phyloP scores from a whole-genome alignment of 2,113 vertebrate genomes.

The Plotosus lineatus region DNA sequence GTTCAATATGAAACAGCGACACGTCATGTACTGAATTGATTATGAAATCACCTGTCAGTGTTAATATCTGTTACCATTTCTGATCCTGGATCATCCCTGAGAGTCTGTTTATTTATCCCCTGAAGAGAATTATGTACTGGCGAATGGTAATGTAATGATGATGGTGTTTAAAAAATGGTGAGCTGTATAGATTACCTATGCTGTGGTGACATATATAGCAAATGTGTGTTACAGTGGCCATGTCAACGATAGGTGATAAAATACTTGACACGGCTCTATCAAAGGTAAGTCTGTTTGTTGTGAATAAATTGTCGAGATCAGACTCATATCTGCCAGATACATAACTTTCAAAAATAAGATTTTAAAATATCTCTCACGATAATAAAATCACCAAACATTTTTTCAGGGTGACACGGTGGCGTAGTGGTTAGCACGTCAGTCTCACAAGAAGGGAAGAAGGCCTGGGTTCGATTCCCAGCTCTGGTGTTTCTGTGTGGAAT shows the following conservation, averaged over 20 bases:
- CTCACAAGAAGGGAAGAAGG: too few relatives aligned
- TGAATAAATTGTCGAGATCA: neutral
- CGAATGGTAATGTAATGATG: too few relatives aligned
- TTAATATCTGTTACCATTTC: neutral
- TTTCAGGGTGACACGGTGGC: too few relatives aligned
- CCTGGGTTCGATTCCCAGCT: too few relatives aligned
- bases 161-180: neutral
- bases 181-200: neutral
- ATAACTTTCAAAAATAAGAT: neutral
- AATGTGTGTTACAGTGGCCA: slow-evolving; percentile 78
- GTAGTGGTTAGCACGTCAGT: too few relatives aligned
- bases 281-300: slow-evolving; percentile 76
- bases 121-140: too few relatives aligned
- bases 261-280: slow-evolving; percentile 96
- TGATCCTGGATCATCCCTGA: neutral
- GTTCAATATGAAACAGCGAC: neutral
- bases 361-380: neutral
- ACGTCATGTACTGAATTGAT: neutral
- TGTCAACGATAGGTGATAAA: slow-evolving; percentile 94
- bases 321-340: neutral
- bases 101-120: too few relatives aligned
- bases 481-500: too few relatives aligned
- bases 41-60: neutral
- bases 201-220: neutral
- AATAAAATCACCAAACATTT: too few relatives aligned